Conservation (phyloP, 2,113 vertebrate species). For the Gadus macrocephalus region DNA sequence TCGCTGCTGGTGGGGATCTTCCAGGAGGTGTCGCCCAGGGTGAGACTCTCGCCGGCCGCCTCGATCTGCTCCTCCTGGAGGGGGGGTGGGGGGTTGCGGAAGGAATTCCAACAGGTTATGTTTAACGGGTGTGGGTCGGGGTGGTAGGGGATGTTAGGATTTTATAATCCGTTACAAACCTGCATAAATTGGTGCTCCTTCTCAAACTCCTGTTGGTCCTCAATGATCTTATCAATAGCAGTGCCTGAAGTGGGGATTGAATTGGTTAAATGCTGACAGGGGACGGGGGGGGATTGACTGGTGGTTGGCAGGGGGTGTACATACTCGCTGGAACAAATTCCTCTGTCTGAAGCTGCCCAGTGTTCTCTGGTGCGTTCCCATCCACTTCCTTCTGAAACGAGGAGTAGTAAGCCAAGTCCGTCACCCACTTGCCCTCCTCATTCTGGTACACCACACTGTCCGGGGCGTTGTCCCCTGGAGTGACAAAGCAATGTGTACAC, state of each 20-base stretch:
- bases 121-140: too few relatives aligned
- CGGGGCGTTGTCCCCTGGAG: constrained; percentile 57
- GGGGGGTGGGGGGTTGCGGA: neutral
- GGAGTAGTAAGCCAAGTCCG: constrained; percentile 92
- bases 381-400: constrained; percentile 84
- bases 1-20: constrained; percentile 66
- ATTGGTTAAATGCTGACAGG: neutral
- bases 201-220: constrained; percentile 91
- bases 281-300: neutral
- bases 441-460: constrained; percentile 89
- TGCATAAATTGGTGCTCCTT: constrained; percentile 86
- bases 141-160: too few relatives aligned
- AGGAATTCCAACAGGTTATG: neutral
- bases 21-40: constrained; percentile 80
- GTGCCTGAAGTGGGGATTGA: constrained; percentile 67
- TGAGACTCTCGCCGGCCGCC: constrained; percentile 47
- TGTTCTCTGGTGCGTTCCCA: constrained; percentile 51
- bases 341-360: constrained; percentile 64
- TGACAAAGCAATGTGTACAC: neutral
- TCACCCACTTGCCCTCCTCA: constrained; percentile 94
- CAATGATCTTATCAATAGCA: constrained; percentile 81
- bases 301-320: neutral
- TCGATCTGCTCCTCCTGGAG: constrained; percentile 80
- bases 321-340: constrained; percentile 84
- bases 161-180: constrained; percentile 62